Conservation (phyloP, 2,888 invertebrate species). For the Linyphia triangularis region DNA sequence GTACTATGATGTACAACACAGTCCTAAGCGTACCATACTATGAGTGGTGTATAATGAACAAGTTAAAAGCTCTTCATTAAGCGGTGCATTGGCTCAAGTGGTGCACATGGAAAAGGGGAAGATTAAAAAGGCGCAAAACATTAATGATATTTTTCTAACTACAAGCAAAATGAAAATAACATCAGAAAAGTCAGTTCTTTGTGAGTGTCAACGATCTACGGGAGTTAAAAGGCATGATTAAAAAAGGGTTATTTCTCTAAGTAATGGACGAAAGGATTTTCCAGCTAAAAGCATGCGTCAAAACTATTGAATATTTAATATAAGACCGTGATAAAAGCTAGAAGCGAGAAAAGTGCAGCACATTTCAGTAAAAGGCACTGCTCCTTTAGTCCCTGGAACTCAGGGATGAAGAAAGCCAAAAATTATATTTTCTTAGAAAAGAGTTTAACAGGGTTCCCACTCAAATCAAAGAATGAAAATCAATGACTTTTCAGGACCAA, state of each 20-base stretch:
- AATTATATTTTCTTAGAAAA: no score
- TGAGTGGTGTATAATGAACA: no score
- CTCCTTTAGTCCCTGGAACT: not conserved
- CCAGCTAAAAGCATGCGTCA: constrained; percentile 67
- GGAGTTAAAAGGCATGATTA: constrained; percentile 62
- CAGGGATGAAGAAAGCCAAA: no score
- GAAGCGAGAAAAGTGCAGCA: constrained; percentile 50
- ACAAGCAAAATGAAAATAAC: constrained; percentile 70
- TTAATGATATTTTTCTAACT: constrained; percentile 23
- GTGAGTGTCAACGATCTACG: constrained; percentile 64
- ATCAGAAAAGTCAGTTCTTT: constrained; percentile 73
- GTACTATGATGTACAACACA: no score
- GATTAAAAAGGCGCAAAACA: constrained; percentile 55
- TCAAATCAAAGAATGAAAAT: no score
- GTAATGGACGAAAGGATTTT: constrained; percentile 43
- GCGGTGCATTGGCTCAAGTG: constrained; percentile 34
- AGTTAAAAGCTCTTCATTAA: constrained; percentile 7
- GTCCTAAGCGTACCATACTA: no score
- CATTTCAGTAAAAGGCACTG: not conserved
- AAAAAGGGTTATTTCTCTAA: constrained; percentile 25
- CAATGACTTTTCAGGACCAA: no score
- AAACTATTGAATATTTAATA: constrained; percentile 21
- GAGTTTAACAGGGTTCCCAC: no score
- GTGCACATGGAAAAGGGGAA: constrained; percentile 1
- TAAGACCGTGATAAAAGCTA: not conserved